Evolutionary conservation across 2,888 invertebrate species (phyloP), one percentile per base, ranked within the genome.

Genomic region (Rotaria macrura): DNA sequence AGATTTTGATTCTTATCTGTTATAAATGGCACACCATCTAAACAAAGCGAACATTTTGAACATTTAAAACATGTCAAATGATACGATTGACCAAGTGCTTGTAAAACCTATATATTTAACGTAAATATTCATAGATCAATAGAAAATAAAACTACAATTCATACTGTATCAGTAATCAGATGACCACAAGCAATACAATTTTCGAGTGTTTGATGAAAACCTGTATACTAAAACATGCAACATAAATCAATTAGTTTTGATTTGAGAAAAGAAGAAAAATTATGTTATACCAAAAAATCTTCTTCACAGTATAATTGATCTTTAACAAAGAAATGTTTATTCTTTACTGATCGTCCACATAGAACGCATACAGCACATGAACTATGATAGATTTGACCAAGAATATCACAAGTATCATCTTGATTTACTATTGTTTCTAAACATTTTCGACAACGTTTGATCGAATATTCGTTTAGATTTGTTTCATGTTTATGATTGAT

Each of bases 31-130:
- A 98, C 96, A 25, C 98, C 98, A 89, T 99, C 98, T 84, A 99
- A 93, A 90, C 97, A 97, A 90, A 96, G 96, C 90, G 97, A 96
- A 91, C 99, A 99, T 87, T 96, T 94, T 91, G 96, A 96, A 91
- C 99, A 99, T 84, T 97, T 94, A 92, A 99, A 99, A 92, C 99
- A 99, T 17, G 96, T 96, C 1, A 98, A 98, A 91, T 99, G 98
- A 92, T 97, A 99, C 0, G 97, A 96, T 91, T 97, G 96, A 40
- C 98, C 98, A 96, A 98, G 96, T 0, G 98, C 98, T 93, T 98
- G 97, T 85, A 99, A 92, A 89, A 98, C 97, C 97, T 79, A 43
- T 20, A 25, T n/a, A n/a, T 49, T 9, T 5, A 49, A 49, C 17
- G 3, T 49, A 49, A 49, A 49, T 49, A 49, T 17, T 17, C 14